phyloP scores from a whole-genome alignment of 2,113 vertebrate genomes.

The Carlito syrichta region DNA sequence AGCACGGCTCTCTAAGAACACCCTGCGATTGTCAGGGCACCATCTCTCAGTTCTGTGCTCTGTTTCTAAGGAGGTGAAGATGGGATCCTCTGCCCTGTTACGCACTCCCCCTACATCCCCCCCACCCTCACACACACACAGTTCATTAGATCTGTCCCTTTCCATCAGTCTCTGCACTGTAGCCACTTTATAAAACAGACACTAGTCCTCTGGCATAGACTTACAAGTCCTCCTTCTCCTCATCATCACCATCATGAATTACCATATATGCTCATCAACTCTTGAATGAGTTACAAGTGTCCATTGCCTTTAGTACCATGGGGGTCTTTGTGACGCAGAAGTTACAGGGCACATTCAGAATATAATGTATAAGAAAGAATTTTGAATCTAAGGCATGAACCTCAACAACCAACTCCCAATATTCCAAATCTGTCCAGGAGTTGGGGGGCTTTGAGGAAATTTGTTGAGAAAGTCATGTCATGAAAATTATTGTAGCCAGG shows the following conservation, averaged over 20 bases:
- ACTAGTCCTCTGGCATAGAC: accelerated
- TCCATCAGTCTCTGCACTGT: not conserved
- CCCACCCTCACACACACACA: too few species aligned
- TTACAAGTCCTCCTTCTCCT: accelerated
- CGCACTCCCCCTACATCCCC: too few species aligned
- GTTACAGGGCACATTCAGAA: not conserved
- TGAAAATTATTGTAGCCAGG: not conserved
- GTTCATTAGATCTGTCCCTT: not conserved
- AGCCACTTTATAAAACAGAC: not conserved
- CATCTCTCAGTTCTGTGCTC: too few species aligned
- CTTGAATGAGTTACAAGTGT: not conserved
- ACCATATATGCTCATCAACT: accelerated
- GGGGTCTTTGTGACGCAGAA: not conserved
- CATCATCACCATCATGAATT: not conserved
- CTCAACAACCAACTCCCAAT: not conserved
- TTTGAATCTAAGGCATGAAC: not conserved
- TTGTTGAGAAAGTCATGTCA: not conserved
- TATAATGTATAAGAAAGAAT: accelerated
- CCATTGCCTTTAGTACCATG: accelerated
- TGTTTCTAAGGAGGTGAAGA: accelerated
- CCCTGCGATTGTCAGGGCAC: accelerated
- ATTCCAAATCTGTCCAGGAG: too few species aligned
- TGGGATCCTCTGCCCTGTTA: not conserved
- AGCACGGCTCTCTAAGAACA: accelerated
- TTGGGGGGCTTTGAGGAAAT: too few species aligned